phyloP scores from a whole-genome alignment of 2,888 invertebrate genomes.

The Agrypnus murinus region DNA sequence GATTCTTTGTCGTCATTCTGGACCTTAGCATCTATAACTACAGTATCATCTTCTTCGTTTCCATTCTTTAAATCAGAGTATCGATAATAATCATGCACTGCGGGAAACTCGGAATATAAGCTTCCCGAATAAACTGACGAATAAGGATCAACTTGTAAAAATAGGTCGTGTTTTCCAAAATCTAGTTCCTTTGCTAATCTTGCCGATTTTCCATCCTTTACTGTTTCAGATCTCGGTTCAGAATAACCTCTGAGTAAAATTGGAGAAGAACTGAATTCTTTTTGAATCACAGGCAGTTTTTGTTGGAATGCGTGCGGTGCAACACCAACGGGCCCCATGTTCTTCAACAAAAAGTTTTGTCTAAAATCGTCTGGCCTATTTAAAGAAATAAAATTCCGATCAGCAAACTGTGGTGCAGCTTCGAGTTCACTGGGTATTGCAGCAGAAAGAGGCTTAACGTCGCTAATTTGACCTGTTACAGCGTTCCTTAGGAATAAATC shows the following conservation, averaged over 20 bases:
- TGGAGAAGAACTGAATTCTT: not conserved
- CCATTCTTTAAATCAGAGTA: constrained; percentile 60
- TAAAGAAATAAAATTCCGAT: constrained; percentile 56
- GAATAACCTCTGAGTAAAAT: not conserved
- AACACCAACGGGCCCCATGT: not conserved
- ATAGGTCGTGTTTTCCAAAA: not conserved
- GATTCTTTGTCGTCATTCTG: constrained; percentile 64
- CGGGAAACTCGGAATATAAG: not conserved
- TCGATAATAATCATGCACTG: constrained; percentile 47
- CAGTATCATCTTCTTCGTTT: constrained; percentile 73
- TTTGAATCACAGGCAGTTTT: not conserved
- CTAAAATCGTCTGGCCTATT: constrained; percentile 55
- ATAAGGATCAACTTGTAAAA: constrained; percentile 6
- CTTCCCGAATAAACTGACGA: constrained; percentile 1
- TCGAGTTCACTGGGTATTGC: too few relatives aligned
- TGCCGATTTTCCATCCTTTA: not conserved
- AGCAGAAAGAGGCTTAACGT: constrained; percentile 42
- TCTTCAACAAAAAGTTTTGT: constrained; percentile 11
- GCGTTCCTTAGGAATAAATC: constrained; percentile 58
- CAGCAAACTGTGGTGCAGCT: not conserved
- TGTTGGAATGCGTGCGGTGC: not conserved
- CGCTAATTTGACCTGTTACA: constrained; percentile 54
- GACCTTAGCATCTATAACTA: constrained; percentile 70
- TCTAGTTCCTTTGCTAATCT: constrained; percentile 9
- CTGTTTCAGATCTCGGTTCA: not conserved